Conservation (phyloP, 2,797 vertebrate genomes). For the Syncerus caffer region DNA sequence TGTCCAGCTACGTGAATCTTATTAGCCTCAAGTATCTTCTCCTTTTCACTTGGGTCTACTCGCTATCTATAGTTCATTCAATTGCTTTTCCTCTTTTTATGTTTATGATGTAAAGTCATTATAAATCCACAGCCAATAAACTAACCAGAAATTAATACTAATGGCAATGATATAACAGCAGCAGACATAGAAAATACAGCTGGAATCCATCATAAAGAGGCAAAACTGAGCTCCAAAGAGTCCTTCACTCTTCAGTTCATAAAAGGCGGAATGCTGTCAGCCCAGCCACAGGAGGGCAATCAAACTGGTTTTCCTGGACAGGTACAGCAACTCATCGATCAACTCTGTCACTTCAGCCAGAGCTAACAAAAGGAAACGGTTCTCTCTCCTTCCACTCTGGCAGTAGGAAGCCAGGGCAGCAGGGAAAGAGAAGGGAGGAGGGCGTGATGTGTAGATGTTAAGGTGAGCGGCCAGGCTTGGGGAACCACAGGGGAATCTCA, state of each 20-base stretch:
- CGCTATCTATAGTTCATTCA: background rate
- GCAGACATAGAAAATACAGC: slow-evolving; percentile 51
- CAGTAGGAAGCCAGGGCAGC: background rate
- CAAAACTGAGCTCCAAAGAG: background rate
- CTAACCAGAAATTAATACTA: slow-evolving; percentile 53
- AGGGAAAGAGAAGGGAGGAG: background rate
- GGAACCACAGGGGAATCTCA: background rate
- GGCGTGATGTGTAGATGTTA: background rate
- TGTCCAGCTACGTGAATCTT: background rate
- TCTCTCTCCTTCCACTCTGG: background rate
- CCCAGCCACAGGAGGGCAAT: slow-evolving; percentile 57
- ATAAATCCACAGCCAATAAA: slow-evolving; percentile 59
- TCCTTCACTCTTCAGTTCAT: slow-evolving; percentile 40
- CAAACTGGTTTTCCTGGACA: slow-evolving; percentile 21
- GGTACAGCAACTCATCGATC: slow-evolving; percentile 17
- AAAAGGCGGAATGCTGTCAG: slow-evolving; percentile 57
- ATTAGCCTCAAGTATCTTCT: background rate
- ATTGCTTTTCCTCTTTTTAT: background rate
- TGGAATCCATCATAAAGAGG: background rate
- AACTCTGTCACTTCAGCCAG: background rate
- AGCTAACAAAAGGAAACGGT: slow-evolving; percentile 26
- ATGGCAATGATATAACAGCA: background rate
- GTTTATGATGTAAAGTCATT: slow-evolving; percentile 47
- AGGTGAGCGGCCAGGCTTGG: background rate
- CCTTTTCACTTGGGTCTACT: background rate